Conservation (phyloP, 2,113 vertebrate genomes). For the Hydropotes inermis region DNA sequence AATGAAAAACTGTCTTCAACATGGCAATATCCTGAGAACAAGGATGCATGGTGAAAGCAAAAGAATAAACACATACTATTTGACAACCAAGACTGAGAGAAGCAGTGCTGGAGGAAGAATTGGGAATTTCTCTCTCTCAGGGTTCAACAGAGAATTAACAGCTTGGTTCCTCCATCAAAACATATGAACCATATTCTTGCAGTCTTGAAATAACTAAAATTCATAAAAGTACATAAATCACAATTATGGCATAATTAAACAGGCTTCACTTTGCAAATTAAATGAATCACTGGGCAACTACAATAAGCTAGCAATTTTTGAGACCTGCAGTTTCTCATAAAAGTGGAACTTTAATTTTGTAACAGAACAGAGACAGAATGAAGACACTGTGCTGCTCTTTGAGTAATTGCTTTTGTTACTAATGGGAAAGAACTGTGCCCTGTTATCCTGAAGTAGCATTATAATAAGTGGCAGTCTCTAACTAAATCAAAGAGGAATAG, state of each 20-base stretch:
- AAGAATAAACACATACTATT: background rate
- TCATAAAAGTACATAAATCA: slow-evolving; percentile 44
- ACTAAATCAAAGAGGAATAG: slow-evolving; percentile 64
- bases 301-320: slow-evolving; percentile 26
- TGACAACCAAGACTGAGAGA: background rate
- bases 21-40: background rate
- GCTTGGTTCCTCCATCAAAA: slow-evolving; percentile 27
- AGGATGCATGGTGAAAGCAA: background rate
- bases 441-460: slow-evolving; percentile 55
- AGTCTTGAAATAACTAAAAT: slow-evolving; percentile 43
- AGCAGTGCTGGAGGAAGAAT: background rate
- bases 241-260: slow-evolving; percentile 44
- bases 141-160: background rate
- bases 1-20: background rate
- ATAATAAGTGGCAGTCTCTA: slow-evolving; percentile 60
- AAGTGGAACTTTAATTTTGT: slow-evolving; percentile 53
- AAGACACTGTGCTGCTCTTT: slow-evolving; percentile 25
- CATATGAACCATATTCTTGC: background rate
- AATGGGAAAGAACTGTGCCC: slow-evolving; percentile 52
- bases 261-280: slow-evolving; percentile 33
- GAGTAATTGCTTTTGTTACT: slow-evolving; percentile 68
- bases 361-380: slow-evolving; percentile 17
- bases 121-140: background rate
- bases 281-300: slow-evolving; percentile 16
- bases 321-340: slow-evolving; percentile 12